A percentile compares a stretch with the other conserved stretches of the same genome.
These are phyloP conservation scores for Zosterops pallidus DNA, from an alignment of 2,113 vertebrate genomes.

Conservation along the genomic window DNA sequence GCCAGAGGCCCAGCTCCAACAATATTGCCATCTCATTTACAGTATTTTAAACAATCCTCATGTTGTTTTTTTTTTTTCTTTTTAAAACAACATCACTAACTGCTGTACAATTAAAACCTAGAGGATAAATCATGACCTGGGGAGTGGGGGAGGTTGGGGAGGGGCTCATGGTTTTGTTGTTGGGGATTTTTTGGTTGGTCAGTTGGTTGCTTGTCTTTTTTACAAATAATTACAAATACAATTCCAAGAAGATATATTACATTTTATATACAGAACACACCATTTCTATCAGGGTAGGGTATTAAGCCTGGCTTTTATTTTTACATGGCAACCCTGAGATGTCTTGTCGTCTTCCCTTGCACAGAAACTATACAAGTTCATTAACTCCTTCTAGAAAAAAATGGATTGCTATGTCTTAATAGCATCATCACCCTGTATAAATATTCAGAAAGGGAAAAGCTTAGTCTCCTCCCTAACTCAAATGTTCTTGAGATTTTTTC, in stretches of 20 bases:
- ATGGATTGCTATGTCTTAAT: conserved; percentile 63
- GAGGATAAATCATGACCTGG: conserved; percentile 72
- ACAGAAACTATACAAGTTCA: conserved; percentile 59
- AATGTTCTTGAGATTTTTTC: not conserved
- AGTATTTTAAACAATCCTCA: conserved; percentile 71
- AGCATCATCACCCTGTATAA: conserved; percentile 55
- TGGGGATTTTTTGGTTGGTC: conserved; percentile 14
- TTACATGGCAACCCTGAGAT: conserved; percentile 68
- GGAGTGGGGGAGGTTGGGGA: not conserved
- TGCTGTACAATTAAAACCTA: conserved; percentile 79
- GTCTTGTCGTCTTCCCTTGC: conserved; percentile 55
- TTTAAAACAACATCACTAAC: conserved; percentile 71
- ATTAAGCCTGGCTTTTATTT: conserved; percentile 65
- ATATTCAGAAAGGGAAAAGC: conserved; percentile 51
- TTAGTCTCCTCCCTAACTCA: not conserved
- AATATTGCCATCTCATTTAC: conserved; percentile 73
- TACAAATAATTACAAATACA: conserved; percentile 83
- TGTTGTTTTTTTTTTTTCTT: conserved; percentile 11
- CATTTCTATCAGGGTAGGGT: conserved; percentile 64
- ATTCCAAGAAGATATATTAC: conserved; percentile 72
- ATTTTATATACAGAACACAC: conserved; percentile 73
- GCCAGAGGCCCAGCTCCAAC: conserved; percentile 81
- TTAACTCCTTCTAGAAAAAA: conserved; percentile 62
- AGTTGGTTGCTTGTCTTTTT: conserved; percentile 57
- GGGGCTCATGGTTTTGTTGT: not conserved